Evolutionary conservation across 2,888 invertebrate species (phyloP).

Genomic region (Drosophila mercatorum): DNA sequence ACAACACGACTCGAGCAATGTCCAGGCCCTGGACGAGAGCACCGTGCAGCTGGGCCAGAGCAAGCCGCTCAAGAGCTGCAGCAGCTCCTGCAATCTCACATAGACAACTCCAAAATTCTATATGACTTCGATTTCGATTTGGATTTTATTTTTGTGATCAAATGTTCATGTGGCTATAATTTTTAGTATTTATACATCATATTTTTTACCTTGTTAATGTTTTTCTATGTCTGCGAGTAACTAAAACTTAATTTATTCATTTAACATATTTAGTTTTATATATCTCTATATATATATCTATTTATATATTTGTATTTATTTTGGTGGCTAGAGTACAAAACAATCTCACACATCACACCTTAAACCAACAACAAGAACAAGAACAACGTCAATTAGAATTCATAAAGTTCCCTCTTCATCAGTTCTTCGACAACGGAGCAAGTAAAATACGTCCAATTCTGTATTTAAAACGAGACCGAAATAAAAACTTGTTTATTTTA

Average conservation of each 20-base stretch:
- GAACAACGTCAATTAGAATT: conserved; percentile 51
- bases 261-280: conserved; percentile 44
- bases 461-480: conserved; percentile 32
- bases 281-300: conserved; percentile 23
- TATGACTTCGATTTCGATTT: conserved; percentile 26
- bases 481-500: conserved; percentile 77
- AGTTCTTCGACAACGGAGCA: conserved; percentile 48
- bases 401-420: conserved; percentile 19
- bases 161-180: conserved; percentile 73
- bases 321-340: conserved; percentile 76
- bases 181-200: conserved; percentile 53
- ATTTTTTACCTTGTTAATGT: conserved; percentile 52
- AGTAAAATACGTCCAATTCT: conserved; percentile 64
- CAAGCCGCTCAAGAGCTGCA: conserved; percentile 88
- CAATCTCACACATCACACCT: conserved; percentile 62
- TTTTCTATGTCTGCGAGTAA: conserved; percentile 48
- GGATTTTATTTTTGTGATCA: conserved; percentile 65
- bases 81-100: conserved; percentile 86
- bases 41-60: conserved; percentile 90
- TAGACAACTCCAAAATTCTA: conserved; percentile 54
- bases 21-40: conserved; percentile 87
- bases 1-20: conserved; percentile 89
- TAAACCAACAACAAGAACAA: conserved; percentile 28
- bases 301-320: conserved; percentile 48
- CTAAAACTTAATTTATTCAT: conserved; percentile 52